Evolutionary conservation across 2,113 vertebrate species (phyloP).

Genomic region (Forbesichthys papilliferus): DNA sequence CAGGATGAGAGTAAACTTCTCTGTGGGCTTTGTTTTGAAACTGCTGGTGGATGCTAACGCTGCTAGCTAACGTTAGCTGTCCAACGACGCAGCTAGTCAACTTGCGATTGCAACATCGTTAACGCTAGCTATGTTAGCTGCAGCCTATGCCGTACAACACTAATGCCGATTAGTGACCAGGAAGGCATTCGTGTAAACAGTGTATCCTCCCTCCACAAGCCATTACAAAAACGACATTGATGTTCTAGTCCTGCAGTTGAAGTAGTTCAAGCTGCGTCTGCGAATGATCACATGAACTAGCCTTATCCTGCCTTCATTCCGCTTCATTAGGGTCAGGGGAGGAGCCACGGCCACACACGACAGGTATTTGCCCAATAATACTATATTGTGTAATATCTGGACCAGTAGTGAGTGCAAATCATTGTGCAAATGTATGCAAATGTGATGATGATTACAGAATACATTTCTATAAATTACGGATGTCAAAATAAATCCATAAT

Average conservation of each 20-base stretch:
- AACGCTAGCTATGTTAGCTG: neutral
- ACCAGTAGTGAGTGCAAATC: neutral
- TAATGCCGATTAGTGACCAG: neutral
- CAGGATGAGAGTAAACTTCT: conserved; percentile 42
- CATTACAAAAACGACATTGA: conserved; percentile 10
- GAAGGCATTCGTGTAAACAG: conserved; percentile 16
- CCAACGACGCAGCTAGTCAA: conserved; percentile 63
- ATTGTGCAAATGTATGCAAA: neutral
- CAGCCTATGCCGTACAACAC: neutral
- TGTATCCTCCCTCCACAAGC: neutral
- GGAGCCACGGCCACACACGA: conserved; percentile 59
- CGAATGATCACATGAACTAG: conserved; percentile 25
- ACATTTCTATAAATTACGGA: too few relatives aligned
- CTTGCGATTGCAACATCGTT: conserved; percentile 9
- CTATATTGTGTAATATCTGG: neutral
- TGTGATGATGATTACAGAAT: neutral
- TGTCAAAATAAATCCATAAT: neutral
- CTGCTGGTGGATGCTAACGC: conserved; percentile 50
- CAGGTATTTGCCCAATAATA: conserved; percentile 45
- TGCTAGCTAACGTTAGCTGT: conserved; percentile 72
- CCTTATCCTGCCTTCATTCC: too few relatives aligned
- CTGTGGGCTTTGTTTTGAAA: conserved; percentile 68
- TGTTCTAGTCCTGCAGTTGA: conserved; percentile 51
- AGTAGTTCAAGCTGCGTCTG: conserved; percentile 44
- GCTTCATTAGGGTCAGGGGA: conserved; percentile 45